Evolutionary conservation across 2,888 invertebrate species (phyloP), one percentile per base, ranked within the genome.

Genomic region (Phyllotreta striolata): DNA sequence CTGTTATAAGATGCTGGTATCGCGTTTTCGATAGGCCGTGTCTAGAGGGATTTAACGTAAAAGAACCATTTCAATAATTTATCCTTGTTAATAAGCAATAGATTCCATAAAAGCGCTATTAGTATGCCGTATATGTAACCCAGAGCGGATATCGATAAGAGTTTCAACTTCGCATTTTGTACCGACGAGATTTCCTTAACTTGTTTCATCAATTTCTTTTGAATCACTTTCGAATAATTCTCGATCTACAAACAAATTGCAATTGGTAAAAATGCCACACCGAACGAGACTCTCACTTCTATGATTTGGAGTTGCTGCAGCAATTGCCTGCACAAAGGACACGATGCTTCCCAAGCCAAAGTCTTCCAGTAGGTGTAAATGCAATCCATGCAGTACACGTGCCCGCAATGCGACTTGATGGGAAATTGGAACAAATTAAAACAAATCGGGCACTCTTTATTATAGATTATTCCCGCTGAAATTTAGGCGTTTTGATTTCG

Each of bases 361-460:
- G 64, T 54, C 60, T 67, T 60, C 46, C 64, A 70, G 54, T 70
- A 73, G 4, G 52, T 63, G 10, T 73, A 65, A 9, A 76, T 55
- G 40, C 77, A 77, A 40, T 72, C 66, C 35, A 75, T 39, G 55
- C 76, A 76, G 57, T 70, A 73, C 5, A 70, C 73, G 63, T 76
- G 76, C 4, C 74, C 74, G 66, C 76, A 77, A 7, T 59, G 55
- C 49, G 73, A 55, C 59, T 68, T 66, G 55, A 75, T 65, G 58
- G 73, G 72, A 8, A 62, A 65, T 43, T 47, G 64, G 34, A 73
- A 66, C 14, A 54, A 38, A 39, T 68, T 71, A 43, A 72, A 72
- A 65, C 76, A 77, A 63, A 76, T 76, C 37, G 74, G 77, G 59
- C 73, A 78, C 1, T 74, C 74, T 38, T 64, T 62, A 57, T 76